Conservation (phyloP, 2,113 vertebrate species). For the Tetrax tetrax region DNA sequence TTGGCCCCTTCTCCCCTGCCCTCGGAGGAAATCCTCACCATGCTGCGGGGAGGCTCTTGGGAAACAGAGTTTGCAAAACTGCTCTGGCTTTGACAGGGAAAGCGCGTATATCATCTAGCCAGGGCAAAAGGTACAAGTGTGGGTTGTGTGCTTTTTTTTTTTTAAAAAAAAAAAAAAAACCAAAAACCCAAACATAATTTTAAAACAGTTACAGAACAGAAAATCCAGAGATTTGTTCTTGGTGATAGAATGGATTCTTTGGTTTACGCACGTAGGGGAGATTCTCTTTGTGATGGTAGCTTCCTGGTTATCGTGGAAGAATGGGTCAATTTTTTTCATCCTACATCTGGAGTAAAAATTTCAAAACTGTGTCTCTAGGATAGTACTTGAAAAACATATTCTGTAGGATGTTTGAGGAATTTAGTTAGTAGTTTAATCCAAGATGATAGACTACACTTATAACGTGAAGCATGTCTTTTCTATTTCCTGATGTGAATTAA, state of each 20-base stretch:
- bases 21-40: accelerated
- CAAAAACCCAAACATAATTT: background rate
- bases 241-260: background rate
- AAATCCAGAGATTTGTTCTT: background rate
- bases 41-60: background rate
- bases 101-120: accelerated
- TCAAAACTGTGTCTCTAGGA: background rate
- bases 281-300: background rate
- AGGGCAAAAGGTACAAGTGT: background rate
- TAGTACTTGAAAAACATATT: background rate
- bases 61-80: background rate
- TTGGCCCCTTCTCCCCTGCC: background rate
- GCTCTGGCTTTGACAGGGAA: background rate
- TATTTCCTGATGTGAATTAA: background rate
- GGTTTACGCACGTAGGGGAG: accelerated
- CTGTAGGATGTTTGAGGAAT: background rate
- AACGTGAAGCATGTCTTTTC: background rate
- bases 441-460: background rate
- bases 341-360: background rate
- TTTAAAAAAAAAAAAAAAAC: too few relatives aligned
- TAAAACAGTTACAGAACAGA: background rate
- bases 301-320: background rate
- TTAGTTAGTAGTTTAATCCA: background rate
- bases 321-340: background rate
- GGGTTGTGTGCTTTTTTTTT: too few relatives aligned